Conservation (phyloP, 2,797 vertebrate species). For the Sparidentex hasta region DNA sequence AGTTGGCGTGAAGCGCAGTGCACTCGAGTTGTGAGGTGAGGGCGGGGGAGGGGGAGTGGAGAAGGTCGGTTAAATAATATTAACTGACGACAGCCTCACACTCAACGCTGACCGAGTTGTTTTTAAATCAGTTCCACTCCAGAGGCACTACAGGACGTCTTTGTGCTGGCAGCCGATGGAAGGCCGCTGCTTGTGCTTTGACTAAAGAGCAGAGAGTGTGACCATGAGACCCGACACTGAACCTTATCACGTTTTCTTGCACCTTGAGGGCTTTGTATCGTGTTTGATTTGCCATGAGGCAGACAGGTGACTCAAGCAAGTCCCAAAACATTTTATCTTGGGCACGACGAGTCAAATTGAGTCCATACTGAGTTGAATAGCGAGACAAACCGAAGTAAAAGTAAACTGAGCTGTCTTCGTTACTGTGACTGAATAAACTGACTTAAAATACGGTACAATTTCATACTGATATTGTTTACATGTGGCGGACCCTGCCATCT, state of each 20-base stretch:
- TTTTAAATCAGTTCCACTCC: conserved; percentile 55
- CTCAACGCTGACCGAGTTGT: conserved; percentile 21
- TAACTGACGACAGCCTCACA: conserved; percentile 19
- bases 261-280: background rate
- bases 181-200: conserved; percentile 13
- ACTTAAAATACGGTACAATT: too few relatives aligned
- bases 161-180: conserved; percentile 28
- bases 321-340: too few relatives aligned
- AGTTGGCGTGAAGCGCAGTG: conserved; percentile 28
- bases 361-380: too few relatives aligned
- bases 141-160: conserved; percentile 17
- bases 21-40: background rate
- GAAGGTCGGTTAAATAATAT: conserved; percentile 56
- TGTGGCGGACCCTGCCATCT: too few relatives aligned
- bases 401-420: too few relatives aligned
- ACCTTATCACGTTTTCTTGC: background rate
- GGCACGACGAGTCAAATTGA: too few relatives aligned
- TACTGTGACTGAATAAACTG: too few relatives aligned
- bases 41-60: background rate
- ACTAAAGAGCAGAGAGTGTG: conserved; percentile 18
- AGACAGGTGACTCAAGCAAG: too few relatives aligned
- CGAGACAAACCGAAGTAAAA: too few relatives aligned
- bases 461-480: too few relatives aligned
- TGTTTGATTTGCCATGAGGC: background rate
- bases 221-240: background rate